Evolutionary conservation across 2,797 vertebrate genomes (phyloP).

Genomic region (Gastrophryne carolinensis): DNA sequence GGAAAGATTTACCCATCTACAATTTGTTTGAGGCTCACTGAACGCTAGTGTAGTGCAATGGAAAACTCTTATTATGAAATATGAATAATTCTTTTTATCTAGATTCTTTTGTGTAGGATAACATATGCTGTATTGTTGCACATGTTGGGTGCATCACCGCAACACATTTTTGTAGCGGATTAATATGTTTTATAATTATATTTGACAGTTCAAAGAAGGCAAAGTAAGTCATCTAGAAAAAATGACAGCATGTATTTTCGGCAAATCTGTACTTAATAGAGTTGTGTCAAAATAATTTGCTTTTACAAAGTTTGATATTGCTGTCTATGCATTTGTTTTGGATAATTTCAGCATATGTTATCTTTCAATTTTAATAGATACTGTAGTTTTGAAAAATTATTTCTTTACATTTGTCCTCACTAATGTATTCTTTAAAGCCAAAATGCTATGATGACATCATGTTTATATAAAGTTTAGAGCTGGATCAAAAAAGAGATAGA

Average conservation of each 20-base stretch:
- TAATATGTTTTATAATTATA: slow-evolving; percentile 47
- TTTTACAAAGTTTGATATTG: slow-evolving; percentile 31
- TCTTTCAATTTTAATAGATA: slow-evolving; percentile 44
- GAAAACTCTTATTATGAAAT: not conserved
- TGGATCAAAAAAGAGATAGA: too few species aligned
- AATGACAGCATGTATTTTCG: slow-evolving; percentile 33
- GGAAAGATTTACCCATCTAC: not conserved
- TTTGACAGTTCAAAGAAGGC: slow-evolving; percentile 46
- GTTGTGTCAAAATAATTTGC: slow-evolving; percentile 39
- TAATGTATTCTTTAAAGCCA: slow-evolving; percentile 24
- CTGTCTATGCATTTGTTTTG: slow-evolving; percentile 44
- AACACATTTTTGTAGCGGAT: slow-evolving; percentile 18
- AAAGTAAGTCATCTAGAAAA: slow-evolving; percentile 27
- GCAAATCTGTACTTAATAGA: slow-evolving; percentile 47
- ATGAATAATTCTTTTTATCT: not conserved
- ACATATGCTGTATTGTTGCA: slow-evolving; percentile 22
- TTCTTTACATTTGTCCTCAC: slow-evolving; percentile 20
- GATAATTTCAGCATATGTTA: slow-evolving; percentile 42
- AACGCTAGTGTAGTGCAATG: not conserved
- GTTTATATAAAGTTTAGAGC: too few species aligned
- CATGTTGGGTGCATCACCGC: slow-evolving; percentile 21
- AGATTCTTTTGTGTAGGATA: not conserved
- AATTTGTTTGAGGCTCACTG: not conserved
- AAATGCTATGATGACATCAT: slow-evolving; percentile 12
- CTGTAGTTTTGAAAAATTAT: slow-evolving; percentile 19